Conservation (phyloP, 2,797 vertebrate species). For the Presbytis comata region DNA sequence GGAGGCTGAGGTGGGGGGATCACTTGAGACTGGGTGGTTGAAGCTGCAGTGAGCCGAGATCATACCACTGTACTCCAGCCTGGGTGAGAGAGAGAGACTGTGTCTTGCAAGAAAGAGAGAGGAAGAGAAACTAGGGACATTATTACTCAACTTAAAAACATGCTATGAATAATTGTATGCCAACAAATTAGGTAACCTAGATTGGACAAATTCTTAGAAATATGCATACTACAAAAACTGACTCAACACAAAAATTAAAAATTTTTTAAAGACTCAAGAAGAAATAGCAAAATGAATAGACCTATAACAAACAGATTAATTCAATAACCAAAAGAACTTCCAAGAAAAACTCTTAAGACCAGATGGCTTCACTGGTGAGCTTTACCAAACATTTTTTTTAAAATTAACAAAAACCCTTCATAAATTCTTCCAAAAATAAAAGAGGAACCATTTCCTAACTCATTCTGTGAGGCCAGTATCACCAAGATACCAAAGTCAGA, state of each 20-base stretch:
- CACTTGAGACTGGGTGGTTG: neutral
- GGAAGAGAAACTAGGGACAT: neutral
- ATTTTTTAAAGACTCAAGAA: neutral
- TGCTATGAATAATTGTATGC: neutral
- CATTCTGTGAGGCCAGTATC: neutral
- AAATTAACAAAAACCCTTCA: neutral
- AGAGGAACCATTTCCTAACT: neutral
- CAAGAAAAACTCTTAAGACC: neutral
- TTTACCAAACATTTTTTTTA: neutral
- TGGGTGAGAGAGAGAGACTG: no score
- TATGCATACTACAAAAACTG: neutral
- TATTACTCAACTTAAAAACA: neutral
- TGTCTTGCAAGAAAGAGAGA: neutral
- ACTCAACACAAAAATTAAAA: neutral
- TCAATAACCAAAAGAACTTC: neutral
- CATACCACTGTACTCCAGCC: no score
- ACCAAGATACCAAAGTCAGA: neutral
- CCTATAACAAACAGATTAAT: neutral
- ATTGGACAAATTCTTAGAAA: neutral
- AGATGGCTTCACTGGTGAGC: neutral
- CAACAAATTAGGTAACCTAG: neutral
- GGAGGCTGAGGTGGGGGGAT: neutral
- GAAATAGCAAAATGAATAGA: neutral
- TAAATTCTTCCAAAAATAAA: neutral
- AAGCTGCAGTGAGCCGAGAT: neutral